Evolutionary conservation across 37 sponge, comb jelly and placozoan genomes (phyloP).

Genomic region (Spongilla lacustris): DNA sequence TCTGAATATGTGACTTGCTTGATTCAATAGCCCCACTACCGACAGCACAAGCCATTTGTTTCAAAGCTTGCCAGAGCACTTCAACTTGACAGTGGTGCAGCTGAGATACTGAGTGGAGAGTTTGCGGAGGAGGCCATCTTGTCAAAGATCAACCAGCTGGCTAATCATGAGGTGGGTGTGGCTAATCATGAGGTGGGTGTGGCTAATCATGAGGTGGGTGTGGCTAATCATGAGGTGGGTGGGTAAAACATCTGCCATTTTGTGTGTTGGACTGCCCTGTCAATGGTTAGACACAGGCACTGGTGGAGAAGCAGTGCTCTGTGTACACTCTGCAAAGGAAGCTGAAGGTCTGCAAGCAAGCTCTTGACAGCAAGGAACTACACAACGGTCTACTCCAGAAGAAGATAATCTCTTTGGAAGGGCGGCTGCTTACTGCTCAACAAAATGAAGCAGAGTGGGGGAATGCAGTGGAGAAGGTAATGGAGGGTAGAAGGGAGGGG

Average conservation of each 20-base stretch:
- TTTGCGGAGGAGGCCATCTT: constrained; percentile 80
- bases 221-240: constrained; percentile 67
- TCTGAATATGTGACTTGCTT: not conserved
- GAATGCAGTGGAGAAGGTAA: constrained; percentile 33
- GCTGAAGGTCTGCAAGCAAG: constrained; percentile 58
- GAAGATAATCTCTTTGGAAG: constrained; percentile 64
- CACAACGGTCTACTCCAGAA: constrained; percentile 70
- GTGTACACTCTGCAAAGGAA: constrained; percentile 75
- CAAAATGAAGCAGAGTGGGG: constrained; percentile 53
- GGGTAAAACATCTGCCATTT: not conserved
- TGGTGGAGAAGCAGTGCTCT: constrained; percentile 64
- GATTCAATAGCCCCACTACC: not conserved
- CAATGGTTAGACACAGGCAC: constrained; percentile 47
- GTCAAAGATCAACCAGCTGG: constrained; percentile 61
- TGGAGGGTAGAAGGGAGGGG: not conserved
- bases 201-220: no score
- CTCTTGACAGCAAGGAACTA: constrained; percentile 74
- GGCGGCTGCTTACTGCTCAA: constrained; percentile 9
- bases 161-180: constrained; percentile 82
- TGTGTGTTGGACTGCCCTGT: not conserved
- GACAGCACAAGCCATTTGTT: constrained; percentile 48
- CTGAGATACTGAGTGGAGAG: constrained; percentile 67
- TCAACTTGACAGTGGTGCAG: constrained; percentile 49
- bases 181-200: not conserved
- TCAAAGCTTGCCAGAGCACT: constrained; percentile 45